A percentile compares a stretch with the other conserved stretches of the same genome.
Conservation (phyloP, 2,113 vertebrate genomes). For the Dromiciops gliroides region DNA sequence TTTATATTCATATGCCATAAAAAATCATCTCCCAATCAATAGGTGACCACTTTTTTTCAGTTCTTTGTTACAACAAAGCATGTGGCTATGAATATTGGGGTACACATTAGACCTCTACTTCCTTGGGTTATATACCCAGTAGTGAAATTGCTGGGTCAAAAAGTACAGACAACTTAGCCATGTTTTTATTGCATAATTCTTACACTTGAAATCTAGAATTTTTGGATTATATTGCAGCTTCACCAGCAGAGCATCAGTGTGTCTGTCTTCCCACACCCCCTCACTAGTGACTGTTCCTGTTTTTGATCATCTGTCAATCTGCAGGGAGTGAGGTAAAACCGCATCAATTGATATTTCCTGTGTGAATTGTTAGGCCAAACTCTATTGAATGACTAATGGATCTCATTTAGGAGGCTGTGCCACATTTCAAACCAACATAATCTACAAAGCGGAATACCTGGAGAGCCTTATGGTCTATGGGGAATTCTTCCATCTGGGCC, state of each 20-base stretch:
- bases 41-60: not conserved
- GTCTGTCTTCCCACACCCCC: not conserved
- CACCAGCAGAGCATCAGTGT: not conserved
- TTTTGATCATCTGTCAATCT: not conserved
- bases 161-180: not conserved
- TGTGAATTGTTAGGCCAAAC: not conserved
- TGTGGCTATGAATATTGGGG: not conserved
- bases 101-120: not conserved
- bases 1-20: not conserved
- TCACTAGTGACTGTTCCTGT: not conserved
- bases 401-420: not conserved
- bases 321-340: not conserved
- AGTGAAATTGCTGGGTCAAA: not conserved
- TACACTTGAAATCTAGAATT: not conserved
- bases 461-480: not conserved
- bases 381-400: not conserved
- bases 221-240: not conserved
- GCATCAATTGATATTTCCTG: not conserved
- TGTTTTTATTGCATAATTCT: not conserved
- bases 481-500: not conserved
- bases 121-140: not conserved
- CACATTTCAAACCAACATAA: not conserved
- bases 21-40: not conserved
- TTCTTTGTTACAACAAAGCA: not conserved
- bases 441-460: not conserved